Conservation (phyloP, 2,113 vertebrate genomes). For the Aptenodytes patagonicus region DNA sequence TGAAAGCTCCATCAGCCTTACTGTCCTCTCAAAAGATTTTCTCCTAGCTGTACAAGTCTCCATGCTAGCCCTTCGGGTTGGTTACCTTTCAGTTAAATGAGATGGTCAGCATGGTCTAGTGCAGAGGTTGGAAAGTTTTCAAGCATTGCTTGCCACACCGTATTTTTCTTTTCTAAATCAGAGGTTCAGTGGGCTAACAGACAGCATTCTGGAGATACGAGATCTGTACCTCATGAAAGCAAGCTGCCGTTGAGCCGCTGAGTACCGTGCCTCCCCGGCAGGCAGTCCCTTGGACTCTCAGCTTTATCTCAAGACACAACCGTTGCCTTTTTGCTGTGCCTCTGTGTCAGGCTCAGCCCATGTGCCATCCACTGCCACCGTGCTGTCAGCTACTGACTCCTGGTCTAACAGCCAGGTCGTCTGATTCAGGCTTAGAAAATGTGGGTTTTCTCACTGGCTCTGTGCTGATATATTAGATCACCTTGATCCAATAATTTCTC, state of each 20-base stretch:
- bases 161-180: background rate
- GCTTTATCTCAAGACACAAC: background rate
- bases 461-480: background rate
- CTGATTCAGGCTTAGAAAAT: background rate
- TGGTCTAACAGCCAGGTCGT: background rate
- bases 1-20: background rate
- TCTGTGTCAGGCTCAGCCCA: background rate
- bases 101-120: background rate
- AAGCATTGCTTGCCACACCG: background rate
- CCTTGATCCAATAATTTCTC: background rate
- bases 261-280: fast-evolving
- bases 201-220: background rate
- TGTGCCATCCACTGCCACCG: background rate
- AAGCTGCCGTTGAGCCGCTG: background rate
- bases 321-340: background rate
- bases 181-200: background rate
- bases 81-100: background rate
- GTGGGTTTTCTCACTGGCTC: background rate
- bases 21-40: background rate
- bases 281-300: background rate
- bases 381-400: background rate
- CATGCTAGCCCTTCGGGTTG: background rate
- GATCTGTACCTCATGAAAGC: background rate
- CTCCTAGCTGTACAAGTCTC: background rate
- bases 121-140: background rate